Percentiles rank a stretch among this genome's conserved stretches.
Conservation (phyloP, 2,113 vertebrate species). For the Petromus typicus region DNA sequence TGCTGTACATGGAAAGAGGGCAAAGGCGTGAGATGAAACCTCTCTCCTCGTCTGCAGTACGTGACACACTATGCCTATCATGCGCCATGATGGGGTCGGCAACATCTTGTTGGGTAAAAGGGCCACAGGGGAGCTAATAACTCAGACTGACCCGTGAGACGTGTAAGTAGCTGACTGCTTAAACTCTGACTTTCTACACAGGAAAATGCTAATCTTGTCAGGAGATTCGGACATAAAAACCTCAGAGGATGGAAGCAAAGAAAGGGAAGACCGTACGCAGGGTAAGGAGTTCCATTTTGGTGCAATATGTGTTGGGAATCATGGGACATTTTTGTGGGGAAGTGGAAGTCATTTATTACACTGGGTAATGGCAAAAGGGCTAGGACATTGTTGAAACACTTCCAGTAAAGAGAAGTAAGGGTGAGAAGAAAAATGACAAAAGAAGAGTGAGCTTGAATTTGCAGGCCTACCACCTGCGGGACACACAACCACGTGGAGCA, state of each 20-base stretch:
- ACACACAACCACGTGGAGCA: neutral
- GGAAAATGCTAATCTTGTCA: conserved; percentile 24
- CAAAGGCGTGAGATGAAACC: neutral
- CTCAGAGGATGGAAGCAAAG: neutral
- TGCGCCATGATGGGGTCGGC: neutral
- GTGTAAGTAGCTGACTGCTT: neutral
- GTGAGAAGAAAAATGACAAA: neutral
- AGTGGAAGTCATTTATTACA: neutral
- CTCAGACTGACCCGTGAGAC: conserved; percentile 32
- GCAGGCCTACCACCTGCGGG: neutral
- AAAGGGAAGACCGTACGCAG: neutral
- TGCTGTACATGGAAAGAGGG: rapidly evolving
- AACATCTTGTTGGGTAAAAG: neutral
- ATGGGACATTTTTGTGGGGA: neutral
- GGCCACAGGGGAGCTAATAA: neutral
- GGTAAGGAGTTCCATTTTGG: neutral
- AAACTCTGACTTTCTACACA: neutral
- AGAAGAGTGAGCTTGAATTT: neutral
- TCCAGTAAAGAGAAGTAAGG: neutral
- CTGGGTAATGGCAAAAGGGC: neutral
- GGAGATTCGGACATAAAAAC: neutral
- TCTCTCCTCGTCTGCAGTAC: neutral
- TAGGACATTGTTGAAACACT: neutral
- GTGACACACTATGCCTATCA: neutral
- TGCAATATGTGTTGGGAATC: neutral